Evolutionary conservation across 2,888 invertebrate genomes (phyloP), one percentile per base, ranked within the genome.

Genomic region (Hirtodrosophila confusa): DNA sequence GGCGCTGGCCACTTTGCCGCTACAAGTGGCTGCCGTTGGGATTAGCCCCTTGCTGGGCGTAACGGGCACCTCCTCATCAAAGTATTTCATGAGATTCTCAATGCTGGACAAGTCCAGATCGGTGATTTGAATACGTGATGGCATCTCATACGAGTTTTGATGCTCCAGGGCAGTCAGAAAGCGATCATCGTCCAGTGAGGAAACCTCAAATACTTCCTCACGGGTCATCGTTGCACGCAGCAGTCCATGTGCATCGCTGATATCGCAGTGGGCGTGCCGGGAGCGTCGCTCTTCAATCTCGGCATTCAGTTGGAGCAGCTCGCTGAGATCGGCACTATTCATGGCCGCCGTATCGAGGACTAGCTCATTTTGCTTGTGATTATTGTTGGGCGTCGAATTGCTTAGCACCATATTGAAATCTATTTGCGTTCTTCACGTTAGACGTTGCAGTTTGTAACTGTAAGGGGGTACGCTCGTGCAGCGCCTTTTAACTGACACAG

Each of bases 151-250:
- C 0, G 86, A 79, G 39, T 82, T 83, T 29, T 90, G 86, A 43
- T 80, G 68, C 33, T 87, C 88, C 47, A 88, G 51, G 0, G 78
- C 80, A 3, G 75, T 78, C 0, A 88, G 37, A 33, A 89, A 84
- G 33, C 78, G 80, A 68, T 90, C 89, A 33, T 90, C 89, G 29
- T 89, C 85, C 8, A 89, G 9, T 1, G 79, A 74, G 5, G 83
- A 88, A 6, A 86, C 75, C 51, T 90, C 91, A 31, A 89, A 90
- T 5, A 89, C 67, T 39, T 90, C 88, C 60, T 88, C 87, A 3
- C 84, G 64, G 0, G 88, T 89, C 80, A 86, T 78, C 4, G 80
- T 78, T 8, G 90, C 88, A 3, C 79, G 77, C 5, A 84, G 58
- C 23, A 85, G 57, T 2, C 78, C 75, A 4, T 66, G 55, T 8